Conservation (phyloP, 2,888 invertebrate genomes). For the Drosophila sordidula region DNA sequence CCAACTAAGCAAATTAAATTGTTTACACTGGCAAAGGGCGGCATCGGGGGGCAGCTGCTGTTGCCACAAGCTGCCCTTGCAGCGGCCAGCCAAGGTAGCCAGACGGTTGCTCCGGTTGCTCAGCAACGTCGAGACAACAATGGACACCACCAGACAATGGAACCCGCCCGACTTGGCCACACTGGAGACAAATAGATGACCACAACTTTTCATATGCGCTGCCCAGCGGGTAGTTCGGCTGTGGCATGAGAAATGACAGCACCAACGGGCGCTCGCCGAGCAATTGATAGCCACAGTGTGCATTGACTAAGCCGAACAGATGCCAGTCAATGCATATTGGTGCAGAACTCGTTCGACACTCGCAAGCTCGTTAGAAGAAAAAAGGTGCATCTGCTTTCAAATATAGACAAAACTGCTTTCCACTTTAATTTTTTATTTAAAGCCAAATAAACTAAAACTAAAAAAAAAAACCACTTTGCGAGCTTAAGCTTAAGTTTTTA, state of each 20-base stretch:
- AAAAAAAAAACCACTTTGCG: too few species aligned
- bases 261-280: neutral
- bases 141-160: slow-evolving; percentile 48
- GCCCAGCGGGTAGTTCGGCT: neutral
- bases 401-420: too few species aligned
- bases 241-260: neutral
- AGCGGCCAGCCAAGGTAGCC: slow-evolving; percentile 49
- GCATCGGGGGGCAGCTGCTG: slow-evolving; percentile 15
- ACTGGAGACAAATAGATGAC: slow-evolving; percentile 59
- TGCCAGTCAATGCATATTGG: slow-evolving; percentile 2
- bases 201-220: slow-evolving; percentile 41
- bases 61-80: slow-evolving; percentile 22
- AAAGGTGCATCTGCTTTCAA: too few species aligned
- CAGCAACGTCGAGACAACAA: slow-evolving; percentile 51
- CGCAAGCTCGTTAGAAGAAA: too few species aligned
- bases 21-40: slow-evolving; percentile 67
- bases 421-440: too few species aligned
- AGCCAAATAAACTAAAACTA: too few species aligned
- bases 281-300: slow-evolving; percentile 21
- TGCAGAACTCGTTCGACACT: neutral
- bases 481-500: too few species aligned
- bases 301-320: neutral
- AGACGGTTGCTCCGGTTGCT: slow-evolving; percentile 4
- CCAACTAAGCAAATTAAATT: slow-evolving; percentile 81
- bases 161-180: slow-evolving; percentile 15